Evolutionary conservation across 2,113 vertebrate species (phyloP), one percentile per base, ranked within the genome.

Genomic region (Sphaerodactylus townsendi): DNA sequence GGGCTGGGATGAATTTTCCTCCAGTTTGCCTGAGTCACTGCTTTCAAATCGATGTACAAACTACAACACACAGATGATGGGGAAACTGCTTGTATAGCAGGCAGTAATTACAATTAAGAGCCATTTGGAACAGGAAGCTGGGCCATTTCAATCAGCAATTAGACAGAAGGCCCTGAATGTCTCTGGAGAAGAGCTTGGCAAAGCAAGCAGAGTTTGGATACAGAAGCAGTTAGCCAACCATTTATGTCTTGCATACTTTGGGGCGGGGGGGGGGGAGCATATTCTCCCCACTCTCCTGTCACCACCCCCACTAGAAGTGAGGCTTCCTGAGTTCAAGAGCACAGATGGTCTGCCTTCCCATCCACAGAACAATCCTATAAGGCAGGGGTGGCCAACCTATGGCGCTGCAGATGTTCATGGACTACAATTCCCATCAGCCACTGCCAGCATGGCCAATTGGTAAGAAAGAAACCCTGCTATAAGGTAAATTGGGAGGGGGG

Each of bases 81-180:
- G 50, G 10, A 66, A 75, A 48, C 33, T 44, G 79, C 14, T 77
- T 56, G 17, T 84, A 82, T 76, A 30, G 1, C 64, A 64, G 73
- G 28, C 65, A 86, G 78, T 65, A 23, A 44, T 41, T 66, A 33
- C 81, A 72, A 7, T 86, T 1, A 65, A 75, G 5, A 76, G 48
- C 56, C 85, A 65, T 44, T 5, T 69, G 79, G 35, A 91, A 85
- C 25, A 65, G 59, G 77, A 41, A 87, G 76, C 30, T 77, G 59
- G 75, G n/a, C 33, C 23, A 56, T 83, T 37, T 68, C 19, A 23
- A 48, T 39, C 44, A 41, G 68, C 82, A 73, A 46, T 88, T n/a
- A 25, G 84, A 48, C 6, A n/a, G 10, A 28, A 64, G 2, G 17
- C 72, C 44, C 1, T 28, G 15, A 79, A n/a, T 11, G 15, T 46